A percentile compares a stretch with the other conserved stretches of the same genome.
Evolutionary conservation across 2,113 vertebrate species (phyloP).

Genomic region (Electrona antarctica): DNA sequence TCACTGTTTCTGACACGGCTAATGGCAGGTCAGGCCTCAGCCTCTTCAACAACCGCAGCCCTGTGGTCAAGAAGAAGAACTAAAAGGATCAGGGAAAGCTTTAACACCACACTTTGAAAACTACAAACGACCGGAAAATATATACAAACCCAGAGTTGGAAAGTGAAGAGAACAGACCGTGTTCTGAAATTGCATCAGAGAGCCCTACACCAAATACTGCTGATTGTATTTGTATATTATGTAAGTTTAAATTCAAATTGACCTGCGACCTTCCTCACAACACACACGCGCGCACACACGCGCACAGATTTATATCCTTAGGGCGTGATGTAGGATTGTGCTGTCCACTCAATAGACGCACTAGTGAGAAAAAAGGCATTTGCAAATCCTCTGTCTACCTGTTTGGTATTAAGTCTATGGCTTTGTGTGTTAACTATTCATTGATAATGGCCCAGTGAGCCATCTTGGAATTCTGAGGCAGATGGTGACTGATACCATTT

Average conservation of each 20-base stretch:
- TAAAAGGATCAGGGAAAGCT: constrained; percentile 30
- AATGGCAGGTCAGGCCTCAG: constrained; percentile 80
- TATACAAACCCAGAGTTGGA: constrained; percentile 2
- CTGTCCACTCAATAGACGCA: constrained; percentile 20
- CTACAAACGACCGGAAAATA: not conserved
- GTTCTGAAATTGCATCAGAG: constrained; percentile 27
- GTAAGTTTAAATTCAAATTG: not conserved
- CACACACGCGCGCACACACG: constrained; percentile 17
- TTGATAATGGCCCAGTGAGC: constrained; percentile 38
- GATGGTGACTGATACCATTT: constrained; percentile 54
- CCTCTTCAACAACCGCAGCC: constrained; percentile 80
- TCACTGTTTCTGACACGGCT: constrained; percentile 64
- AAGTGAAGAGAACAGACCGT: constrained; percentile 10
- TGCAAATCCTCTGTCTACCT: constrained; percentile 45
- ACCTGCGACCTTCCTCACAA: constrained; percentile 14
- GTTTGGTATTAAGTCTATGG: constrained; percentile 4
- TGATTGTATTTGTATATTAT: constrained; percentile 32
- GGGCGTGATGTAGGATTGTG: constrained; percentile 19
- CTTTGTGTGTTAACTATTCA: not conserved
- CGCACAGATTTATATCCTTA: constrained; percentile 41
- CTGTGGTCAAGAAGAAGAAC: constrained; percentile 80
- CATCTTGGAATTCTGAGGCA: constrained; percentile 39
- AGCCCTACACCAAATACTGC: constrained; percentile 34
- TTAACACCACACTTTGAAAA: constrained; percentile 4
- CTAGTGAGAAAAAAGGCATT: constrained; percentile 57